phyloP scores from a whole-genome alignment of 2,888 invertebrate species.

The Selenia dentaria region DNA sequence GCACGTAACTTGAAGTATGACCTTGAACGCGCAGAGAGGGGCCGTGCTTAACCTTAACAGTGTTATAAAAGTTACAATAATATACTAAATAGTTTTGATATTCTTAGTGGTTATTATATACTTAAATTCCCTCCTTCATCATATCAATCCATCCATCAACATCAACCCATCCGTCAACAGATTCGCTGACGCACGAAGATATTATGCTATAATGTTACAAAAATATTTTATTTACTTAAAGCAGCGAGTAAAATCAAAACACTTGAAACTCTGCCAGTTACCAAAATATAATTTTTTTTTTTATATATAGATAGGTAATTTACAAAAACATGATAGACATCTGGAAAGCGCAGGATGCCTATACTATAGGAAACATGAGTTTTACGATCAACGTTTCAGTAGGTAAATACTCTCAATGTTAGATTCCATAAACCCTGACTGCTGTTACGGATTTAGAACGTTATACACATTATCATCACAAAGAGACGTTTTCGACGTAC shows the following conservation, averaged over 20 bases:
- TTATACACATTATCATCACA: constrained; percentile 10
- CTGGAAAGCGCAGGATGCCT: constrained; percentile 29
- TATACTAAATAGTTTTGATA: too few relatives aligned
- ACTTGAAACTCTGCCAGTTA: constrained; percentile 20
- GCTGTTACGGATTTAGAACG: constrained; percentile 47
- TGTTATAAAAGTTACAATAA: too few relatives aligned
- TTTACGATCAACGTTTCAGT: constrained; percentile 44
- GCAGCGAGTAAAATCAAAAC: constrained; percentile 6
- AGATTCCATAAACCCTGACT: constrained; percentile 46
- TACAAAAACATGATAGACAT: constrained; percentile 18
- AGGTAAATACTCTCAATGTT: constrained; percentile 45
- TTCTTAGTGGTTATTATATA: too few relatives aligned
- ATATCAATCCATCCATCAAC: too few relatives aligned
- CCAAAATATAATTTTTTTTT: constrained; percentile 4
- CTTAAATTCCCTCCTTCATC: too few relatives aligned
- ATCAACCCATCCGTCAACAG: constrained; percentile 10
- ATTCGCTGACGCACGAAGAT: constrained; percentile 1
- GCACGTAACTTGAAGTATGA: too few relatives aligned
- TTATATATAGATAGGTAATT: background rate
- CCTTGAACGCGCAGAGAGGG: too few relatives aligned
- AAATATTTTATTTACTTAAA: constrained; percentile 4
- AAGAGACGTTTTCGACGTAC: background rate
- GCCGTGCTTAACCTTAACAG: too few relatives aligned
- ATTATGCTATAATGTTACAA: constrained; percentile 6
- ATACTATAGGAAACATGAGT: constrained; percentile 6